These are phyloP conservation scores for Bubalus kerabau DNA, from an alignment of 2,113 vertebrate species.

Conservation along the genomic window DNA sequence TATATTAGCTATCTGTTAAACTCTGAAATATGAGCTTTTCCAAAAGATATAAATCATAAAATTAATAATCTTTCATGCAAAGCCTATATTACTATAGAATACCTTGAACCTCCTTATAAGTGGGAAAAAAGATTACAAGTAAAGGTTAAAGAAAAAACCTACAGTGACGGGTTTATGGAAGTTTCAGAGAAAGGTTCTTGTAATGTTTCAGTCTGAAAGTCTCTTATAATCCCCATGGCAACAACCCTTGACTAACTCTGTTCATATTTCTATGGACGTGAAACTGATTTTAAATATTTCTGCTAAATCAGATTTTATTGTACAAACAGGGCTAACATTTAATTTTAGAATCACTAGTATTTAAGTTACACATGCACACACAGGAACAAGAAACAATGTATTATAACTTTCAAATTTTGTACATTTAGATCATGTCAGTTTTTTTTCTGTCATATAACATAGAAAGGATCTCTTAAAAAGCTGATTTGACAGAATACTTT, in stretches of 20 bases:
- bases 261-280: conserved; percentile 76
- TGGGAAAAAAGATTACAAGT: conserved; percentile 31
- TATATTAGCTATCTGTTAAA: conserved; percentile 33
- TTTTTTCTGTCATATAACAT: conserved; percentile 61
- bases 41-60: conserved; percentile 23
- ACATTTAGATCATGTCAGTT: neutral
- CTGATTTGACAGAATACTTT: neutral
- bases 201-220: conserved; percentile 72
- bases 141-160: conserved; percentile 62
- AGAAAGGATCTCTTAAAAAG: neutral
- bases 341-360: conserved; percentile 55
- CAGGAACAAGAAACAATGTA: conserved; percentile 48
- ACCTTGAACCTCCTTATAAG: conserved; percentile 21
- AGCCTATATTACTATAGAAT: neutral
- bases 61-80: neutral
- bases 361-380: conserved; percentile 58
- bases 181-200: conserved; percentile 66
- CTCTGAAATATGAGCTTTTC: conserved; percentile 53
- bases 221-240: conserved; percentile 78
- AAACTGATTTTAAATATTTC: conserved; percentile 79
- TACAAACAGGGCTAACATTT: conserved; percentile 73
- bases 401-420: conserved; percentile 46
- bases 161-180: conserved; percentile 43
- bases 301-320: conserved; percentile 76
- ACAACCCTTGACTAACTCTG: conserved; percentile 79